Percentiles rank a stretch among this genome's conserved stretches.
These are phyloP conservation scores for Tiliacea citrago DNA, from an alignment of 2,888 invertebrate species.

Conservation along the genomic window DNA sequence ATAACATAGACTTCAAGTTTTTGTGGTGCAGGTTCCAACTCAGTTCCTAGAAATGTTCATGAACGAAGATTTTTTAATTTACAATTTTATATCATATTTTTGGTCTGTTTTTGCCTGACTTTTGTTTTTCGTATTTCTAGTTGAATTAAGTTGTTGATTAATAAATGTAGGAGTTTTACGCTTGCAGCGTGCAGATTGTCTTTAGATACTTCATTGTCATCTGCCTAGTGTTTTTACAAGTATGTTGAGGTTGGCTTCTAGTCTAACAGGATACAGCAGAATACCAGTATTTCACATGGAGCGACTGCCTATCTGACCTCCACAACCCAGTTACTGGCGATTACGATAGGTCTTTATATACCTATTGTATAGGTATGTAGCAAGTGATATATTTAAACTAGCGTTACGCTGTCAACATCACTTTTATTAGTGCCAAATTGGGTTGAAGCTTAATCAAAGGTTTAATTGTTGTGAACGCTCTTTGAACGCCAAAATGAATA, in stretches of 20 bases:
- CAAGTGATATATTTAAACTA: background rate
- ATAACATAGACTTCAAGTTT: too few relatives aligned
- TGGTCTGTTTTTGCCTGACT: background rate
- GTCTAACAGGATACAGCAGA: background rate
- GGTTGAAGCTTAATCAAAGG: conserved; percentile 37
- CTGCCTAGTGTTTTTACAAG: background rate
- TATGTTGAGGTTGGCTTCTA: background rate
- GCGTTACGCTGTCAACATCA: background rate
- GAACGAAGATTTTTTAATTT: too few relatives aligned
- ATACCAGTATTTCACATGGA: background rate
- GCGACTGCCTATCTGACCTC: background rate
- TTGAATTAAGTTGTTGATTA: background rate
- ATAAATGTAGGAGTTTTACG: background rate
- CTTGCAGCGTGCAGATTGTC: background rate
- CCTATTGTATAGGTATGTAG: background rate
- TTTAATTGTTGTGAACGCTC: conserved; percentile 49
- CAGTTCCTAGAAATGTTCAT: too few relatives aligned
- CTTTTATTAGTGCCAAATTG: conserved; percentile 16
- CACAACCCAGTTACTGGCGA: background rate
- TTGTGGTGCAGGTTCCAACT: too few relatives aligned
- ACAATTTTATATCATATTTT: background rate
- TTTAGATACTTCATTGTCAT: background rate
- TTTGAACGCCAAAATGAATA: conserved; percentile 52
- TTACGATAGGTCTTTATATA: background rate
- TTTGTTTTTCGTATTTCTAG: background rate